Base-by-base conservation (phyloP, 2,888 invertebrate species). In the Phengaris arion region DNA sequence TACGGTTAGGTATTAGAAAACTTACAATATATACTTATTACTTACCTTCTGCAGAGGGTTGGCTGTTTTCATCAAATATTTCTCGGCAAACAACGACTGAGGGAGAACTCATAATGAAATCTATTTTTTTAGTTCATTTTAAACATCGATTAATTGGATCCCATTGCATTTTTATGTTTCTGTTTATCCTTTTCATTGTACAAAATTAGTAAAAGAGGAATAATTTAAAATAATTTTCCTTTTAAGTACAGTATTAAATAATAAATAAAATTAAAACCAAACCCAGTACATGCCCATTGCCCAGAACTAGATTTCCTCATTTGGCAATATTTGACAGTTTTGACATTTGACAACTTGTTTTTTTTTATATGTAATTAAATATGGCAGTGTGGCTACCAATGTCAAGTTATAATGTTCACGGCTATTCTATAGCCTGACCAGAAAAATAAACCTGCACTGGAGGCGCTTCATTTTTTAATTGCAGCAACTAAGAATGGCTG, bases 11-110 rank as follows among this genome's bases (percentile, higher is more conserved):
- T n/a, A 57, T 59, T 59, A 59, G 1, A 35, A 35, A 35, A 35
- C 4, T 59, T 10, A 22, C 0, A 22, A 9, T 54, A 51, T 22
- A 68, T 64, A 52, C 3, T 35, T 35, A 13, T 80, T 82, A 91
- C 94, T 89, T 92, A 97, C 97, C 97, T 93, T 97, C 97, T 82
- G 95, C 95, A 68, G 97, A 97, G 81, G 97, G 97, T 87, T 96
- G 96, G 85, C 97, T 97, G 84, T 96, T 95, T 90, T 97, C 97
- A 90, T 97, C 97, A 88, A 97, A 97, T 79, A 97, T 95, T 94
- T 97, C 97, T 90, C 96, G 96, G 89, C 97, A 97, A 83, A 96
- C 95, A 82, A 97, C 93, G 79, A 94, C 93, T 81, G 94, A 89
- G 76, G 93, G 85, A 76, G 92, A 92, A 86, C 87, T 89, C 93